phyloP scores from a whole-genome alignment of 2,113 vertebrate genomes.

The Pollimyrus isidori region DNA sequence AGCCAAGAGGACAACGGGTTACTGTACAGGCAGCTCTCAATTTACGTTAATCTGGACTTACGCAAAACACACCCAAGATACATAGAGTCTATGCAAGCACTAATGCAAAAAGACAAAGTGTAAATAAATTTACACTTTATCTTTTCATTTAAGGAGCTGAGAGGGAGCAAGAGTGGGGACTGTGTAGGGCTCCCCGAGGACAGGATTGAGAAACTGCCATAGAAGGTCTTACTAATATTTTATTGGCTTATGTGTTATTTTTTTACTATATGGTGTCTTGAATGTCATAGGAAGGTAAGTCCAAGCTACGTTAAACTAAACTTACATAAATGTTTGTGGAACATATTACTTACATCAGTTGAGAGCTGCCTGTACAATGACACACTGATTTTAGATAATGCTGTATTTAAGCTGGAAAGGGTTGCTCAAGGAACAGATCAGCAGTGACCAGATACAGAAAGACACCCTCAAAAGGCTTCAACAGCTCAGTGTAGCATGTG shows the following conservation, averaged over 20 bases:
- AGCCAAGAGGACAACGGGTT: background rate
- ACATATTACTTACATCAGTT: background rate
- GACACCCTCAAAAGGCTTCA: background rate
- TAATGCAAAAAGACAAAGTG: background rate
- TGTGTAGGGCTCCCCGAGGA: background rate
- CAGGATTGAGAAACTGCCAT: background rate
- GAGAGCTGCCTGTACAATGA: background rate
- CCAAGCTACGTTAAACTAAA: background rate
- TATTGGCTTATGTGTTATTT: background rate
- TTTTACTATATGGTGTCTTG: background rate
- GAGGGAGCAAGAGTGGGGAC: background rate
- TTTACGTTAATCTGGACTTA: background rate
- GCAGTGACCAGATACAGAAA: background rate
- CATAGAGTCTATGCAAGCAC: background rate
- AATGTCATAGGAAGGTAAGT: background rate
- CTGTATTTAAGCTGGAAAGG: background rate
- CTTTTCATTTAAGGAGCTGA: background rate
- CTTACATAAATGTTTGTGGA: background rate
- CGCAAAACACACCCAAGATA: background rate
- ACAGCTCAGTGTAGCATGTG: background rate
- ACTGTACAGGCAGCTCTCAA: background rate
- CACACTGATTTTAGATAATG: background rate
- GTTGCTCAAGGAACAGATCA: background rate
- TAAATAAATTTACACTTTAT: background rate
- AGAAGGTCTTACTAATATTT: background rate